Conservation (phyloP, 2,888 invertebrate genomes). For the Cheilosia pagana region DNA sequence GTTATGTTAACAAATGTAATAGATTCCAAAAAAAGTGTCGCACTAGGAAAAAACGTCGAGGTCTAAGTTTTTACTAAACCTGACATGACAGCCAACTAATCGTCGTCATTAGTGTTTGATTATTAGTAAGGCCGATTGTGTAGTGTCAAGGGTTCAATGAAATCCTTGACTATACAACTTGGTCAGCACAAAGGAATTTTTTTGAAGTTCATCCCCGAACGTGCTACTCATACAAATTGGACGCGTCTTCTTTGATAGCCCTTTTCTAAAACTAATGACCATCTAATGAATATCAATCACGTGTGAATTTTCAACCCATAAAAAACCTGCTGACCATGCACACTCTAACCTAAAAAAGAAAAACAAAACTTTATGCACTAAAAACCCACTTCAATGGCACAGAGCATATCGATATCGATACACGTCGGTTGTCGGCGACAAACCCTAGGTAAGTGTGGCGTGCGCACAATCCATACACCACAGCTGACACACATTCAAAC, state of each 20-base stretch:
- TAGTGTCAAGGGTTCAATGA: not conserved
- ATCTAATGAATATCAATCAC: not conserved
- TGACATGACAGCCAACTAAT: too few relatives aligned
- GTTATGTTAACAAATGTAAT: too few relatives aligned
- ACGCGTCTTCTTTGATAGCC: not conserved
- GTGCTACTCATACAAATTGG: not conserved
- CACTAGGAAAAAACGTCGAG: too few relatives aligned
- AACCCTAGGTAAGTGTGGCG: not conserved
- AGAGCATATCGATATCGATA: not conserved
- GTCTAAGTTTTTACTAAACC: too few relatives aligned
- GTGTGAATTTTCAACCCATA: not conserved
- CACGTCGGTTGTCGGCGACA: not conserved
- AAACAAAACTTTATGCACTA: not conserved
- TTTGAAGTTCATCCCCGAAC: not conserved
- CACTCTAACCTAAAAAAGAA: not conserved
- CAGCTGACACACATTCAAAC: conserved; percentile 23
- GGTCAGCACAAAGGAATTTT: not conserved
- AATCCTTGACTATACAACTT: not conserved
- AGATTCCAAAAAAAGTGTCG: too few relatives aligned
- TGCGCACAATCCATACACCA: not conserved
- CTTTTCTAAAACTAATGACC: not conserved
- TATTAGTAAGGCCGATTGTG: too few relatives aligned
- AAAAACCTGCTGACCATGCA: not conserved
- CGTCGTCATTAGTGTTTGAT: too few relatives aligned
- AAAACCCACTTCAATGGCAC: conserved; percentile 6